Base-by-base conservation (phyloP, 2,888 invertebrate genomes). In the Neuroscelio doddi region DNA sequence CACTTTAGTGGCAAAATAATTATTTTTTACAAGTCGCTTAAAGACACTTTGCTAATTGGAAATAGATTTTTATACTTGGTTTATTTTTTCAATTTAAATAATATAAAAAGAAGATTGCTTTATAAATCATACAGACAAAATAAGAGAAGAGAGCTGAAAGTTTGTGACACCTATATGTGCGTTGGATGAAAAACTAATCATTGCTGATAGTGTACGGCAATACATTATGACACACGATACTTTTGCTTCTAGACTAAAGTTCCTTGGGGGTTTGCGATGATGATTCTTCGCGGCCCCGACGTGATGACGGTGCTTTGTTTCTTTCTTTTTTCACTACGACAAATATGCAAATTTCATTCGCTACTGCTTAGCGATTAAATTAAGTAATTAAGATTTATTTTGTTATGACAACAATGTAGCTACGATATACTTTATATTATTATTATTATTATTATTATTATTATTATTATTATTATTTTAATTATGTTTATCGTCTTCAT, bases 291-390 rank as follows among this genome's bases (percentile, higher is more conserved):
- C 49, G 45, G 41, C 55, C 62, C 56, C 51, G 56, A 49, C 51
- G 56, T 52, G 63, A 63, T 57, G 63, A 57, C 63, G 63, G 63
- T 63, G 63, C 63, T 63, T 63, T 51, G 51, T 63, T 63, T 63
- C 63, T 63, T 56, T 63, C 51, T 41, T 17, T 16, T 41, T 42
- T 53, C 46, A 47, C 41, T 45, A 16, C 46, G 38, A 34, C 26
- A n/a, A 34, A 26, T 21, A 14, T 24, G 29, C 10, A 27, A 50
- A 10, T 36, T 39, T 14, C 38, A 50, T 41, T 46, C 59, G 45
- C 53, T 47, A 47, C 34, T 56, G 62, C 51, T 32, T 59, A 63
- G 53, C 41, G 36, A 21, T 45, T 46, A 50, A 44, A 29, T 32
- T 30, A 50, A 50, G 12, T 50, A 46, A 51, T 44, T 58, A 58